These are phyloP conservation scores for Heteromurus nitidus DNA, from an alignment of 2,888 invertebrate genomes.

Conservation along the genomic window DNA sequence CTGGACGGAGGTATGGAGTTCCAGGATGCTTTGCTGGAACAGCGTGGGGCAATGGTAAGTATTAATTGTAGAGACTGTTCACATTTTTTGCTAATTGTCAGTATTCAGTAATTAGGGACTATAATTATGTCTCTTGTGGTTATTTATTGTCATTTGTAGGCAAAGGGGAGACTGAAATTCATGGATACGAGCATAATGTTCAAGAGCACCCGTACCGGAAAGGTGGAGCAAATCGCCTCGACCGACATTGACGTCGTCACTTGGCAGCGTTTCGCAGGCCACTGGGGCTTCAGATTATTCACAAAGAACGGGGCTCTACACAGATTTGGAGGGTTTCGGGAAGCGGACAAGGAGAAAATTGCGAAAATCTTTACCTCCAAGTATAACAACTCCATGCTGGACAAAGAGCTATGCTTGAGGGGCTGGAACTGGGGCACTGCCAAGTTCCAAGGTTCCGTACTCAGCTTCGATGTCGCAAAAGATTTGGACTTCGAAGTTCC, in stretches of 20 bases:
- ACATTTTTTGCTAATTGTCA: neutral
- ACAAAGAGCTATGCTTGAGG: constrained; percentile 93
- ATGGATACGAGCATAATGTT: constrained; percentile 93
- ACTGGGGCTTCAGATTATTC: constrained; percentile 91
- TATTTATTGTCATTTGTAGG: constrained; percentile 79
- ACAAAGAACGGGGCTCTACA: constrained; percentile 92
- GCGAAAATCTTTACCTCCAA: constrained; percentile 89
- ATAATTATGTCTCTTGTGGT: neutral
- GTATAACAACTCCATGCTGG: constrained; percentile 90
- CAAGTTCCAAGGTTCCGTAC: constrained; percentile 90
- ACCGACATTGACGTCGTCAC: constrained; percentile 92
- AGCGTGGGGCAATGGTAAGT: constrained; percentile 90
- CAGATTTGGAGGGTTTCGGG: constrained; percentile 95
- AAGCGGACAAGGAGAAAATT: constrained; percentile 92
- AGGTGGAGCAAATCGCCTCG: constrained; percentile 91
- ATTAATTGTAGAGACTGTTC: constrained; percentile 3
- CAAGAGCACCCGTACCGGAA: constrained; percentile 97
- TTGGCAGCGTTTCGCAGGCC: constrained; percentile 93
- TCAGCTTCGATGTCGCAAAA: constrained; percentile 86
- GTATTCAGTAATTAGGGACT: neutral
- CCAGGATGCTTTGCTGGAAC: constrained; percentile 88
- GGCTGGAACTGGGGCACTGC: constrained; percentile 99
- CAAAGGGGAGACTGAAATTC: constrained; percentile 92
- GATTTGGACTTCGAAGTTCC: constrained; percentile 97
- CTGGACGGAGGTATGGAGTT: constrained; percentile 81